These are phyloP conservation scores for Cerceris rybyensis DNA, from an alignment of 2,888 invertebrate genomes.

Conservation along the genomic window DNA sequence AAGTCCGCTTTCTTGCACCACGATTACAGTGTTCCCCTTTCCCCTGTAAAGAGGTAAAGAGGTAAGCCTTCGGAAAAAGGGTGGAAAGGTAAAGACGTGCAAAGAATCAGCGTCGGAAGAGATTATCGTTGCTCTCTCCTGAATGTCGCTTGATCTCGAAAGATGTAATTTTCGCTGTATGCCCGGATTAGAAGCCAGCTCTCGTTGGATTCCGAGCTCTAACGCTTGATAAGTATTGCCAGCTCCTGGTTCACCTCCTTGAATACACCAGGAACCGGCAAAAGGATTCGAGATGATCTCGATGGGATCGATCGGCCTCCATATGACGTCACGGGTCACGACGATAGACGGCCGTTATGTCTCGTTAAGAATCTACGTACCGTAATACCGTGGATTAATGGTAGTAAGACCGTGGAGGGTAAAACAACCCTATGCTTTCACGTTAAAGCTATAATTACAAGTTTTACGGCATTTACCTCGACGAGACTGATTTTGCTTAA, in stretches of 20 bases:
- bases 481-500: background rate
- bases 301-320: constrained; percentile 63
- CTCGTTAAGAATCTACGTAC: constrained; percentile 56
- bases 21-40: constrained; percentile 2
- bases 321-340: constrained; percentile 58
- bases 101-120: constrained; percentile 49
- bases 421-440: constrained; percentile 20
- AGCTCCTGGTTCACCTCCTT: constrained; percentile 34
- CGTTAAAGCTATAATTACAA: constrained; percentile 43
- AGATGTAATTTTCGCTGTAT: constrained; percentile 79
- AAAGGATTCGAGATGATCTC: constrained; percentile 67
- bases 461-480: constrained; percentile 21
- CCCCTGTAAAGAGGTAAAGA: background rate
- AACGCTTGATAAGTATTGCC: constrained; percentile 65
- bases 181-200: constrained; percentile 76
- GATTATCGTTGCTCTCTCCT: constrained; percentile 56
- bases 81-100: constrained; percentile 7
- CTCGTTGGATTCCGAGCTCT: constrained; percentile 47
- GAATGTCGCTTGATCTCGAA: constrained; percentile 71
- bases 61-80: background rate
- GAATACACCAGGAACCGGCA: constrained; percentile 64
- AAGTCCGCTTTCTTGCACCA: constrained; percentile 22
- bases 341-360: constrained; percentile 49
- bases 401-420: constrained; percentile 42
- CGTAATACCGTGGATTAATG: constrained; percentile 50